Evolutionary conservation across 2,888 invertebrate genomes (phyloP), one percentile per base, ranked within the genome.

Genomic region (Mayetiola destructor): DNA sequence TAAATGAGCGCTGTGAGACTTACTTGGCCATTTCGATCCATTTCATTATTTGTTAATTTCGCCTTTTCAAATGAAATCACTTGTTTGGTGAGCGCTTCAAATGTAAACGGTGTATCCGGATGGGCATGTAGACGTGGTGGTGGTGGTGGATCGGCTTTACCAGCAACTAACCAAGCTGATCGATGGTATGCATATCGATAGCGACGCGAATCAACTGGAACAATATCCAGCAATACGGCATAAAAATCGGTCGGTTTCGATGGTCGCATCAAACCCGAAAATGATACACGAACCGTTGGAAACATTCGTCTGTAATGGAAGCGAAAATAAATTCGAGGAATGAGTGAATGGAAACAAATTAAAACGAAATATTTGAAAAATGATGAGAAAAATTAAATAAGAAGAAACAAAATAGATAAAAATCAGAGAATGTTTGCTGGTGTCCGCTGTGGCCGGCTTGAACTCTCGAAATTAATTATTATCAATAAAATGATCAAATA

Each of bases 171-270:
- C 96, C 96, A 97, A 57, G 93, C 93, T 63, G 93, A 94, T 67
- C 94, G 85, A 78, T 96, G 96, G 78, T 97, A 96, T 63, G 96
- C 95, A 80, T 97, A 97, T 61, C 94, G 84, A 76, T 93, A 93
- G 58, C 96, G 81, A 75, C 95, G 91, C 74, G 88, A 88, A 77
- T 97, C 96, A 68, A 96, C 91, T 60, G 95, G 94, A 61, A 95
- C 90, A 68, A 96, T 91, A 77, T 97, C 96, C 78, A 97, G 80
- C 64, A 95, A 80, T 58, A 97, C 94, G 57, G 88, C 85, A 77
- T 95, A 97, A 27, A 57, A 57, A 69, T 85, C 85, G 67, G 88
- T 87, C 59, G 84, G 79, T 66, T 85, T 81, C 65, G 85, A 80
- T 63, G 72, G 72, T 58, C 73, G 64, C 59, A 73, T 61, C 20